Evolutionary conservation across 35 echinoderm and acorn worm species (phyloP).

Genomic region (Patiria miniata): DNA sequence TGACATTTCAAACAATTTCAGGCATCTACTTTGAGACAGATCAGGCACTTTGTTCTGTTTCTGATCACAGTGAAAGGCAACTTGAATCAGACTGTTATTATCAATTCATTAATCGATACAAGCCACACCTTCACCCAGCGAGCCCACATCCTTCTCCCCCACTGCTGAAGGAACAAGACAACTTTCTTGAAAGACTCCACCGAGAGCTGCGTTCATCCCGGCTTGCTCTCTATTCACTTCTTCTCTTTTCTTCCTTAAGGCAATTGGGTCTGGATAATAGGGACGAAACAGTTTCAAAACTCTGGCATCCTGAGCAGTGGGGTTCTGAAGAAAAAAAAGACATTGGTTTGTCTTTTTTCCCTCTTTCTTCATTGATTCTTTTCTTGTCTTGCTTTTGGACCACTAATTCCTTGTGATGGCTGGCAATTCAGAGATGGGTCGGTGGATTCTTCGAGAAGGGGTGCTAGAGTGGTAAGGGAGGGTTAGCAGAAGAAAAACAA

Average conservation of each 20-base stretch:
- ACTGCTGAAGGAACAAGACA: background rate
- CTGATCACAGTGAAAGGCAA: no score
- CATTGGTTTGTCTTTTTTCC: background rate
- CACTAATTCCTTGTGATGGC: constrained; percentile 18
- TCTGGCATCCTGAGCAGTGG: background rate
- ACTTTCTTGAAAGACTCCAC: background rate
- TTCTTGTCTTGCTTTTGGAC: constrained; percentile 9
- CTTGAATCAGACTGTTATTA: no score
- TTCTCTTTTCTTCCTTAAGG: background rate
- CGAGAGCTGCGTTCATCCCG: background rate
- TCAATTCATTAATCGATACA: no score
- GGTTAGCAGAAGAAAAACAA: background rate
- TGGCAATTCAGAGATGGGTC: constrained; percentile 20
- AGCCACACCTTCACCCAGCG: no score
- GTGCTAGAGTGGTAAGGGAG: background rate
- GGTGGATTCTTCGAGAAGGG: background rate
- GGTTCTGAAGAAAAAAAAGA: background rate
- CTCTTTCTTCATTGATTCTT: background rate
- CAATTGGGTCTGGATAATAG: constrained; percentile 1
- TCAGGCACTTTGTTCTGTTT: no score
- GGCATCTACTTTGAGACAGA: no score
- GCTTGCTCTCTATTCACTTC: background rate
- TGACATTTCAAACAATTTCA: no score
- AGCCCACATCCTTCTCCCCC: no score
- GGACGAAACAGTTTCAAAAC: constrained; percentile 28